Conservation (phyloP, 2,113 vertebrate genomes). For the Castor canadensis region DNA sequence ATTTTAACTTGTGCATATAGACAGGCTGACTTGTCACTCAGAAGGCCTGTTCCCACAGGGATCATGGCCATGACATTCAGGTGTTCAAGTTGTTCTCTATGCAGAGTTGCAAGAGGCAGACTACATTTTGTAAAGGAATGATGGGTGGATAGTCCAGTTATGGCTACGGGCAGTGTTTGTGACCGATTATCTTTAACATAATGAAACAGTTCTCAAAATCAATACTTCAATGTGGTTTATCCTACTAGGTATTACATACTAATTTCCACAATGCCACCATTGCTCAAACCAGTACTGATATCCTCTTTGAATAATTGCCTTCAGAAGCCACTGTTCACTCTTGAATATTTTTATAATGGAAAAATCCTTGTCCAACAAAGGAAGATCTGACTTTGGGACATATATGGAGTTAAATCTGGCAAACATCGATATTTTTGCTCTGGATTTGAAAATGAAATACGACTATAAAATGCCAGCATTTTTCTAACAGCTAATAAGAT, state of each 20-base stretch:
- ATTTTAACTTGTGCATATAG: not conserved
- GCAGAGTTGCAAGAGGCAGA: not conserved
- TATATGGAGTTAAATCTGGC: not conserved
- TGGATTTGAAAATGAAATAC: not conserved
- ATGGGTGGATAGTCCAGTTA: not conserved
- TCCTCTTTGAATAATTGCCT: not conserved
- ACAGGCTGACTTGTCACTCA: not conserved
- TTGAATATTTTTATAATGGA: not conserved
- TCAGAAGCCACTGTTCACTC: not conserved
- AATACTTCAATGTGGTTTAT: not conserved
- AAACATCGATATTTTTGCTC: not conserved
- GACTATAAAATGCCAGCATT: constrained; percentile 3
- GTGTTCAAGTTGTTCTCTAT: not conserved
- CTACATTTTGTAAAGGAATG: not conserved
- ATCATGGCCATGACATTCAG: not conserved
- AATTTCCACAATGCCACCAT: not conserved
- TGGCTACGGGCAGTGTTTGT: not conserved
- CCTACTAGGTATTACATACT: not conserved
- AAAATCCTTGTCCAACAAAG: not conserved
- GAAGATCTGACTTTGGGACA: not conserved
- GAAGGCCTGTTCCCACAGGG: not conserved
- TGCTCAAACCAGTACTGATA: not conserved
- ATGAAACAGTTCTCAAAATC: not conserved
- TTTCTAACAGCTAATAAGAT: not conserved
- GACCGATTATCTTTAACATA: constrained; percentile 30